Percentiles rank a stretch among this genome's conserved stretches.
Conservation (phyloP, 2,888 invertebrate species). For the Epinotia nisella region DNA sequence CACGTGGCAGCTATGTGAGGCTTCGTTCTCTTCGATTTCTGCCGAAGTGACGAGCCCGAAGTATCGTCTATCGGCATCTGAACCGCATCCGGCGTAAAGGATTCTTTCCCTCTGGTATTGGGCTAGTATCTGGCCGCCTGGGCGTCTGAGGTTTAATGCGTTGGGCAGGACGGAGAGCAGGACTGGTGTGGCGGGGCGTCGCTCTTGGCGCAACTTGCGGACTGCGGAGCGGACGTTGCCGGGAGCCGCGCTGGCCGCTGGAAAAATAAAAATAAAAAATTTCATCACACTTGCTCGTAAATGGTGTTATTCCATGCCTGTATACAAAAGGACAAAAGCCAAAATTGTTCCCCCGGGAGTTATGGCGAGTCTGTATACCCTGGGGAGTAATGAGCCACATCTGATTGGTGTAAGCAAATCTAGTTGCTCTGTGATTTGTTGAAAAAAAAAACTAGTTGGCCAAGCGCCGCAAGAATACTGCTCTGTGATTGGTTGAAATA, state of each 20-base stretch:
- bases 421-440: no score
- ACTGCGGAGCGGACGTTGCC: conserved; percentile 94
- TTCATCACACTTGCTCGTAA: no score
- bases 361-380: no score
- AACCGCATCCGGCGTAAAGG: conserved; percentile 94
- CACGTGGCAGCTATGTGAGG: conserved; percentile 96
- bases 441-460: no score
- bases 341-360: no score
- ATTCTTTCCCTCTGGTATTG: conserved; percentile 94
- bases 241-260: conserved; percentile 88
- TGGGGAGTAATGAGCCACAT: no score
- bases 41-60: conserved; percentile 97
- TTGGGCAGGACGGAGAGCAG: conserved; percentile 93
- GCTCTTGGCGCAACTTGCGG: conserved; percentile 93
- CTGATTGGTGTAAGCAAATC: no score
- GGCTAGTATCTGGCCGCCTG: conserved; percentile 91
- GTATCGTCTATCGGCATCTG: conserved; percentile 95
- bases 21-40: conserved; percentile 78
- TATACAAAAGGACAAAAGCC: no score
- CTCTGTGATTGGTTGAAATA: no score
- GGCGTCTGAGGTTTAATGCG: conserved; percentile 91
- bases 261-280: not conserved
- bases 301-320: no score
- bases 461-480: no score
- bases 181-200: conserved; percentile 93